Base-by-base conservation (phyloP, 2,888 invertebrate species). In the Leptopilina myrica region DNA sequence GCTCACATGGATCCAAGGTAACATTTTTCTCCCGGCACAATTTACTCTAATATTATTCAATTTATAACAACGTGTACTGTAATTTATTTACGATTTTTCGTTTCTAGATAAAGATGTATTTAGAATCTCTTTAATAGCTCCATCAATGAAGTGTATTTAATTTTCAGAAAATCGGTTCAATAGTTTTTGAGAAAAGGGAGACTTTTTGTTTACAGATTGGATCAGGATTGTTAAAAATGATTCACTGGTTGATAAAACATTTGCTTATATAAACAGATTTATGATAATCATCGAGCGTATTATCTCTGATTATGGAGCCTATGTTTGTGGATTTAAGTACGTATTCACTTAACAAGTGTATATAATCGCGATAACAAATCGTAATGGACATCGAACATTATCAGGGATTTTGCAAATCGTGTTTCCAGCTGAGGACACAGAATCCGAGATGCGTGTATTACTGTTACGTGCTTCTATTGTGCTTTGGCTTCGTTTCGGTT, bases 401-500 rank as follows among this genome's bases (percentile, higher is more conserved):
- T 73, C 56, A 33, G 56, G 73, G 73, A 73, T 73, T 73, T 73
- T 56, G 56, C 33, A 56, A 33, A 56, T 73, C 73, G 56, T 53
- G 56, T 56, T 73, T 73, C 73, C 73, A 73, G n/a, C 33, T 26
- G 53, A n/a, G 33, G 7, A 56, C 53, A 8, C 53, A 73, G 33
- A 73, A 73, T 53, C 56, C 56, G 33, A 73, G 53, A 33, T 73
- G 56, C 56, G 73, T 56, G 26, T 15, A 56, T 73, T 73, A 56
- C 26, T n/a, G 26, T 73, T 73, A 73, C 53, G 8, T 73, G 73
- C n/a, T 73, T 73, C 73, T 56, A 73, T 56, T 56, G 33, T 73
- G 56, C n/a, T 73, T 73, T 73, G 69, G 73, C 73, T 56, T 73
- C 15, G 56, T 73, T 73, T 56, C 33, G 73, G 73, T 73, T 73